These are phyloP conservation scores for Mastomys natalensis DNA, from an alignment of 2,113 vertebrate species.

Conservation along the genomic window DNA sequence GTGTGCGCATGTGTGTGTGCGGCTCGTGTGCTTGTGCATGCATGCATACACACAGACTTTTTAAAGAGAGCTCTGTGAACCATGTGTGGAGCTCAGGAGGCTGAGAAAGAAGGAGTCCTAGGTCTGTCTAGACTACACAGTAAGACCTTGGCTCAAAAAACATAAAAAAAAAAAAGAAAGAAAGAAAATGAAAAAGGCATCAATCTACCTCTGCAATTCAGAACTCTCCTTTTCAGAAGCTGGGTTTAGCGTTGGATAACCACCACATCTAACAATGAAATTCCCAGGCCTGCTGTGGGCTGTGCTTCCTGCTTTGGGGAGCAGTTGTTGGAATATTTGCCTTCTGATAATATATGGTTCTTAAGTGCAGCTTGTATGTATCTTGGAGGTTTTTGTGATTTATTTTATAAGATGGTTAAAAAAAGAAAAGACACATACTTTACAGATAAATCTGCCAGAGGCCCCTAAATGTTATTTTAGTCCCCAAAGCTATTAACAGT, in stretches of 20 bases:
- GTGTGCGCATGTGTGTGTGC: too few species aligned
- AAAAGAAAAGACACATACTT: not conserved
- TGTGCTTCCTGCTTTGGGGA: not conserved
- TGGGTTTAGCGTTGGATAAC: not conserved
- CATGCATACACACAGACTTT: not conserved
- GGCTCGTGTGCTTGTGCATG: too few species aligned
- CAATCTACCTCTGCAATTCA: not conserved
- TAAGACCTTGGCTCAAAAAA: not conserved
- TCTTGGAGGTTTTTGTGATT: not conserved
- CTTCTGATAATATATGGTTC: not conserved
- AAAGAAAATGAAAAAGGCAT: not conserved
- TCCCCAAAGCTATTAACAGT: not conserved
- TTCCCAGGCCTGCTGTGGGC: not conserved
- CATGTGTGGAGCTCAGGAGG: not conserved
- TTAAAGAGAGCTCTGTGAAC: not conserved
- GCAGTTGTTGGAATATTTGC: not conserved
- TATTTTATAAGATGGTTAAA: not conserved
- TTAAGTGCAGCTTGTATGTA: not conserved
- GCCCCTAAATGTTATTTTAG: not conserved
- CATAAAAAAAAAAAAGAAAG: too few species aligned
- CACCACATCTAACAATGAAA: not conserved
- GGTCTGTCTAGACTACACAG: not conserved
- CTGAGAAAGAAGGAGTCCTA: not conserved
- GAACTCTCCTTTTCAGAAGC: slow-evolving; percentile 16
- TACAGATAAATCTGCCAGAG: slow-evolving; percentile 5